Evolutionary conservation across 1,140 invertebrate genomes (phyloP).

Genomic region (Paralvinella palmiformis): DNA sequence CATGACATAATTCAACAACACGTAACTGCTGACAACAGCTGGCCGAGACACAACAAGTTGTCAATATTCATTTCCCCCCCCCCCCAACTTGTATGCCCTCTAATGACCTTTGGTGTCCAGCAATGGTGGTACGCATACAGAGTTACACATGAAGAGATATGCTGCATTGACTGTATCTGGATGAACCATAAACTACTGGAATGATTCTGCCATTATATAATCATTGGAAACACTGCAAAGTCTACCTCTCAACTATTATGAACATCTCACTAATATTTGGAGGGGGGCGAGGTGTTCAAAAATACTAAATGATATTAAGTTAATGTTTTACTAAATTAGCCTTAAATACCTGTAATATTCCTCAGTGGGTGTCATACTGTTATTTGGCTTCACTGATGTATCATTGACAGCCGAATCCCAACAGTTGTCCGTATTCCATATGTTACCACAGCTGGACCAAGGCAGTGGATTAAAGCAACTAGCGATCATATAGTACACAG

Average conservation of each 20-base stretch:
- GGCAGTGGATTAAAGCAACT: slow-evolving; percentile 84
- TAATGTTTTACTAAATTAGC: slow-evolving; percentile 24
- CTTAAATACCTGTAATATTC: slow-evolving; percentile 40
- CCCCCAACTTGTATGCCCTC: too few species aligned
- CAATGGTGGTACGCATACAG: too few species aligned
- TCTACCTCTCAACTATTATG: neutral
- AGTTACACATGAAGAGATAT: too few species aligned
- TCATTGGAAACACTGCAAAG: too few species aligned
- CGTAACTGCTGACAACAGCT: too few species aligned
- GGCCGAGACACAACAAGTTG: too few species aligned
- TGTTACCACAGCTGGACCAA: slow-evolving; percentile 89
- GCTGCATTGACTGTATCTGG: too few species aligned
- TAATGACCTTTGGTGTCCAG: too few species aligned
- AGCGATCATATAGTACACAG: slow-evolving; percentile 90
- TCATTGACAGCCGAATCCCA: slow-evolving; percentile 25
- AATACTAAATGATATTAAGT: neutral
- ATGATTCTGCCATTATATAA: too few species aligned
- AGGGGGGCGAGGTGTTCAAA: neutral
- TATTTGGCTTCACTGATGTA: slow-evolving; percentile 20
- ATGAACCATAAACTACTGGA: too few species aligned
- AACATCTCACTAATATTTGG: neutral
- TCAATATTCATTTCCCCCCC: too few species aligned
- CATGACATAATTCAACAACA: too few species aligned
- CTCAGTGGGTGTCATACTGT: slow-evolving; percentile 34
- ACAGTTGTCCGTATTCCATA: slow-evolving; percentile 54